Conservation (phyloP, 2,797 vertebrate species). For the Gastrophryne carolinensis region DNA sequence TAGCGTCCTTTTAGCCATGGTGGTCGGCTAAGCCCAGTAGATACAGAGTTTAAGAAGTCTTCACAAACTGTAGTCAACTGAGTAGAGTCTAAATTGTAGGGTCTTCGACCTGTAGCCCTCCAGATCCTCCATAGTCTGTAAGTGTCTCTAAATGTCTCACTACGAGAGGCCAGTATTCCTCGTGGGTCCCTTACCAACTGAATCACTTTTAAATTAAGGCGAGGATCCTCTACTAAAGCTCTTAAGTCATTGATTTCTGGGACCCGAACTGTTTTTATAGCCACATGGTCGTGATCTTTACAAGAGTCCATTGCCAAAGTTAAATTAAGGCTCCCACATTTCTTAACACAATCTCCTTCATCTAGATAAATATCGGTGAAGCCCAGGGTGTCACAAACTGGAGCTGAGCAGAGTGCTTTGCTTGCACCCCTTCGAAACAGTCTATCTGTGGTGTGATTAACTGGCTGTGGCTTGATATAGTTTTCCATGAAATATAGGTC, state of each 20-base stretch:
- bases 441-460: conserved; percentile 86
- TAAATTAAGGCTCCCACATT: conserved; percentile 83
- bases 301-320: conserved; percentile 84
- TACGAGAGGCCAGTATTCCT: conserved; percentile 88
- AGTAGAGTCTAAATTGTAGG: conserved; percentile 85
- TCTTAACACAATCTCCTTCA: conserved; percentile 88
- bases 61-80: conserved; percentile 91
- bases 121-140: conserved; percentile 93
- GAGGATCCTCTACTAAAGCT: conserved; percentile 86
- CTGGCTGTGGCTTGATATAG: conserved; percentile 86
- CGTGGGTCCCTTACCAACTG: conserved; percentile 91
- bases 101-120: conserved; percentile 86
- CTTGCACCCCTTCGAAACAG: conserved; percentile 90
- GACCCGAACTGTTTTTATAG: conserved; percentile 91
- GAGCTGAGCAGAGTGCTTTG: conserved; percentile 84
- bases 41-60: conserved; percentile 88
- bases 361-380: conserved; percentile 75
- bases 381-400: conserved; percentile 79
- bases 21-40: conserved; percentile 82
- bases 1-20: conserved; percentile 91
- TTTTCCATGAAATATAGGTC: conserved; percentile 91
- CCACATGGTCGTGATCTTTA: conserved; percentile 81
- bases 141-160: conserved; percentile 89
- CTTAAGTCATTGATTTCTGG: conserved; percentile 86
- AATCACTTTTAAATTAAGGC: conserved; percentile 91